Conservation (phyloP, 2,888 invertebrate genomes). For the Trisateles emortualis region DNA sequence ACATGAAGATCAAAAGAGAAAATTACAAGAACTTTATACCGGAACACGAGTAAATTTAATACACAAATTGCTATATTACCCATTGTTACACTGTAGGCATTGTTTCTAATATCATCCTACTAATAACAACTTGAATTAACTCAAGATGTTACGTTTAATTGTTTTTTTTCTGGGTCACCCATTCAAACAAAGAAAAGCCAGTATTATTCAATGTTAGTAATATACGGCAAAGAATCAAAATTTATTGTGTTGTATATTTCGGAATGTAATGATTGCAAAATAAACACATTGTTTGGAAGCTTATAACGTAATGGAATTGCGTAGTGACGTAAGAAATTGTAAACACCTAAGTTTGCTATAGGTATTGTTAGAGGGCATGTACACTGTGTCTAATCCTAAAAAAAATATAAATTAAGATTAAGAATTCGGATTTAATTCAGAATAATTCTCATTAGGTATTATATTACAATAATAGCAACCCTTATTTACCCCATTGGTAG, state of each 20-base stretch:
- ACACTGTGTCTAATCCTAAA: background rate
- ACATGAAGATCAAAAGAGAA: constrained; percentile 85
- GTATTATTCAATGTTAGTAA: constrained; percentile 41
- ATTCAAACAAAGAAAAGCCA: constrained; percentile 36
- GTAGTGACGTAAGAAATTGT: constrained; percentile 28
- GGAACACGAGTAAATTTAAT: constrained; percentile 27
- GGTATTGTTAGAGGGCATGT: background rate
- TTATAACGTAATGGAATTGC: constrained; percentile 42
- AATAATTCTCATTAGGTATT: too few relatives aligned
- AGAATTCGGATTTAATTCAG: too few relatives aligned
- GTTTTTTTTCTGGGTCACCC: constrained; percentile 38
- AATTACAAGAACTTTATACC: constrained; percentile 76
- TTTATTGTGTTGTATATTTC: constrained; percentile 44
- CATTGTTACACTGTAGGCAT: constrained; percentile 9
- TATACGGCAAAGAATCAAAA: constrained; percentile 45
- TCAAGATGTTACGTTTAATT: constrained; percentile 28
- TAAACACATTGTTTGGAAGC: constrained; percentile 48
- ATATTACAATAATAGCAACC: too few relatives aligned
- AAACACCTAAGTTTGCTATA: constrained; percentile 6
- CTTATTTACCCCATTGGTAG: too few relatives aligned
- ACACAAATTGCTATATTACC: constrained; percentile 2
- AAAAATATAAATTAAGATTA: too few relatives aligned
- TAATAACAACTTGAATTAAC: constrained; percentile 28
- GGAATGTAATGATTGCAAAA: constrained; percentile 49
- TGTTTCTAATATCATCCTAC: constrained; percentile 9